These are phyloP conservation scores for Neolamprologus kungweensis DNA, from an alignment of 2,113 vertebrate genomes.

Conservation along the genomic window DNA sequence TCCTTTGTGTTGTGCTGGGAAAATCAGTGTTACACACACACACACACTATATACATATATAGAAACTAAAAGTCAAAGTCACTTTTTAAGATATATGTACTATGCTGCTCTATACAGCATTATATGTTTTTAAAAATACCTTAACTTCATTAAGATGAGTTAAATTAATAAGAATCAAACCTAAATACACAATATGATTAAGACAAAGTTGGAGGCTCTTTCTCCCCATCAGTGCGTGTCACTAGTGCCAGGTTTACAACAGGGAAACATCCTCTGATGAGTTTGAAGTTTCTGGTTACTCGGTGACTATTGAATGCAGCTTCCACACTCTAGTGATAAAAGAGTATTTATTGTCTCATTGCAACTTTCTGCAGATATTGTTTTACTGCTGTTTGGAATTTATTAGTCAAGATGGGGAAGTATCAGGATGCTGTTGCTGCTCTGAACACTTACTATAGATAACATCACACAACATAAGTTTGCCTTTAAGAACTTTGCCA, in stretches of 20 bases:
- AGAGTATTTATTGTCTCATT: background rate
- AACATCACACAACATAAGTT: background rate
- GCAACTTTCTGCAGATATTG: background rate
- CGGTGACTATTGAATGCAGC: background rate
- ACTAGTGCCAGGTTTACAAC: background rate
- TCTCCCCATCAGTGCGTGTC: fast-evolving
- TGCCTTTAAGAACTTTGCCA: fast-evolving
- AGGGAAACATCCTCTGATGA: background rate
- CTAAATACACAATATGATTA: background rate
- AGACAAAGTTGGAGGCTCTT: fast-evolving
- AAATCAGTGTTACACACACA: fast-evolving
- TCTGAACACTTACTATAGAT: background rate
- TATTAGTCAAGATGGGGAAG: background rate
- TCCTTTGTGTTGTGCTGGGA: background rate
- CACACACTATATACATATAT: background rate
- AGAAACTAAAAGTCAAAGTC: background rate
- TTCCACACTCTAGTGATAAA: background rate
- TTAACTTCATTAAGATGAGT: background rate
- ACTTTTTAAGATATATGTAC: background rate
- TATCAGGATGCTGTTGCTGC: fast-evolving
- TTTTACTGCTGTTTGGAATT: background rate
- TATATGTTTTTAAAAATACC: background rate
- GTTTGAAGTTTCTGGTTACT: background rate
- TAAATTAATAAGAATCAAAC: background rate
- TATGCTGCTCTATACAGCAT: background rate